Base-by-base conservation (phyloP, 2,113 vertebrate species). In the Atherinomorus stipes region DNA sequence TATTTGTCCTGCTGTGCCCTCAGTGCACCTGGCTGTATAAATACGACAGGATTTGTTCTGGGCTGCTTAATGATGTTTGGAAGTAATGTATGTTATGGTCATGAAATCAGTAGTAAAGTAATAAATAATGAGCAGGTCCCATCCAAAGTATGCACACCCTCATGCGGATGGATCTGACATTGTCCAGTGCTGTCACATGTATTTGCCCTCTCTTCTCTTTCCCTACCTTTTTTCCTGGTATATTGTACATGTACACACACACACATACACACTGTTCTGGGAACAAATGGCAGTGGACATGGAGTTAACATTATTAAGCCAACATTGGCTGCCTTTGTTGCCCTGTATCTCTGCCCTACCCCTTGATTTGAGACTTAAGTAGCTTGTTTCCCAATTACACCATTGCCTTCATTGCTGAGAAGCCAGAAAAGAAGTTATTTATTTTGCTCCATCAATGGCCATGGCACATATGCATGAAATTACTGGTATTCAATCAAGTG, bases 281-380 rank as follows among this genome's bases (percentile, higher is more conserved):
- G 57, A 78, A 71, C 70, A 83, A 85, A 90, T 82, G 76, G 76
- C 79, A 85, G 79, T 83, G 74, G 82, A 87, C 84, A 91, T 59
- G 68, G 54, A 78, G 76, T 81, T 84, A 85, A 83, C 52, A 34
- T 71, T 85, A 85, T 89, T 91, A 87, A 85, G 83, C 71, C 49
- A 72, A 71, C 67, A 65, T 38, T 81, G 78, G 78, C 74, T 68
- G 76, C 81, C 72, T 78, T 80, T 25, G 31, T 68, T 83, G 60
- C 56, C 80, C 84, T 84, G 45, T 83, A 23, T 69, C 62, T 70
- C 61, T 38, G 53, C 69, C 76, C 64, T 68, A 47, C 64, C 58
- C 59, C 58, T 60, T 54, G 45, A 54, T 59, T 59, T 77, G 13
- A 71, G 82, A 78, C 84, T 83, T 67, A 73, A 85, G 67, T 71